Base-by-base conservation (phyloP, 2,888 invertebrate genomes). In the Scelioninae gen. 2 region DNA sequence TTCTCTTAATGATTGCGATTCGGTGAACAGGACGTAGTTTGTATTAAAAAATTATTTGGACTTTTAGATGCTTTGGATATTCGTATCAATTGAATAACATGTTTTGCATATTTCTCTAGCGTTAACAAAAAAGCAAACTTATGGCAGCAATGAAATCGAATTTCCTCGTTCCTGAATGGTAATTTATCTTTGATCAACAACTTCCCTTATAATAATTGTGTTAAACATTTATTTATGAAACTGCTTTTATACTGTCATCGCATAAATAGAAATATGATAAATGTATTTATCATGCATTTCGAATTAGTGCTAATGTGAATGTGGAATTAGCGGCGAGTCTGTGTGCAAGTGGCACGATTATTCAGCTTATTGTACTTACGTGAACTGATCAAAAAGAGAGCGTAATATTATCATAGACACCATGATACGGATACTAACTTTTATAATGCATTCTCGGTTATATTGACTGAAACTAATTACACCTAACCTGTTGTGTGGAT, bases 391-490 rank as follows among this genome's bases (percentile, higher is more conserved):
- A 13, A 37, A 37, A 37, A 37, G 35, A 37, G 35, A 37, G 35
- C 13, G 35, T 48, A 48, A 48, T 48, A 16, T 48, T 48, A 48
- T 48, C 48, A 48, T n/a, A 28, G 31, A 31, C 31, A 28, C 48
- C 46, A 28, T 25, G 46, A 46, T 46, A 46, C 46, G 46, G 28
- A 46, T 28, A 46, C 46, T 18, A 28, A 46, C 28, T 46, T 46
- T 46, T 46, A 46, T 46, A 46, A 35, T 35, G 13, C 5, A 22
- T 35, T 35, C 35, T 35, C 46, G 28, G 46, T 28, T 46, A 46
- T 28, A 46, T 28, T 46, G 28, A 46, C 46, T 46, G 46, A 28
- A 46, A 46, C 46, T 15, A 28, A 45, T 46, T 46, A 28, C 28
- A 46, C 15, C 9, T 31, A 31, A 48, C 48, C 48, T 48, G 48